Evolutionary conservation across 2,113 vertebrate species (phyloP), one percentile per base, ranked within the genome.

Genomic region (Carlito syrichta): DNA sequence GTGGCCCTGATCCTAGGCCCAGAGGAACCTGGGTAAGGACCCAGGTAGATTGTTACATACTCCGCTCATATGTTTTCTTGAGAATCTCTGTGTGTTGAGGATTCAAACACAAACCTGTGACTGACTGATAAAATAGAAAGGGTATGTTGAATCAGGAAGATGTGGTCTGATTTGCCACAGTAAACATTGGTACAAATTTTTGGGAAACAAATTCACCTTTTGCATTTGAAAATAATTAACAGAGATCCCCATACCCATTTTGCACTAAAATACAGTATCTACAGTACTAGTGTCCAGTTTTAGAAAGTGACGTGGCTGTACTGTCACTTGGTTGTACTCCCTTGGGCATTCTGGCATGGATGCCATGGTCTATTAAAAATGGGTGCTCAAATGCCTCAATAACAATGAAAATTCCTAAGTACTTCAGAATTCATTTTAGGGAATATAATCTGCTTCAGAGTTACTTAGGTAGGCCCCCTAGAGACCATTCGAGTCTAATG

Each of bases 401-500:
- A 71, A 78, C 58, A 66, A 2, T 93, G 58, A 91, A 89, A 79
- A 87, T 66, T 40, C 45, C 73, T 54, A 56, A 79, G 66, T 62
- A 88, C 54, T 73, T 66, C n/a, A 40, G 40, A 92, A 62, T 87
- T 43, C 35, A 27, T 96, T 93, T 92, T 66, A 94, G 48, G 40
- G 63, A 93, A 35, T 50, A 58, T 23, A 38, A 54, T 84, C 8
- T 87, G 60, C 43, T 90, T 95, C 96, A 66, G 96, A 95, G 19
- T 92, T 91, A 82, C 38, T 87, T 95, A 89, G 79, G 89, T 93
- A 85, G 78, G 19, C 7, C 71, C 48, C 45, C 86, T 12, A 52
- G 86, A 84, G 82, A 89, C 19, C n/a, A 54, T 83, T 95, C 45
- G 50, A 79, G 52, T 81, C 96, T 95, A 96, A 97, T 90, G 89